Evolutionary conservation across 2,888 invertebrate species (phyloP), one percentile per base, ranked within the genome.

Genomic region (Brassicogethes aeneus): DNA sequence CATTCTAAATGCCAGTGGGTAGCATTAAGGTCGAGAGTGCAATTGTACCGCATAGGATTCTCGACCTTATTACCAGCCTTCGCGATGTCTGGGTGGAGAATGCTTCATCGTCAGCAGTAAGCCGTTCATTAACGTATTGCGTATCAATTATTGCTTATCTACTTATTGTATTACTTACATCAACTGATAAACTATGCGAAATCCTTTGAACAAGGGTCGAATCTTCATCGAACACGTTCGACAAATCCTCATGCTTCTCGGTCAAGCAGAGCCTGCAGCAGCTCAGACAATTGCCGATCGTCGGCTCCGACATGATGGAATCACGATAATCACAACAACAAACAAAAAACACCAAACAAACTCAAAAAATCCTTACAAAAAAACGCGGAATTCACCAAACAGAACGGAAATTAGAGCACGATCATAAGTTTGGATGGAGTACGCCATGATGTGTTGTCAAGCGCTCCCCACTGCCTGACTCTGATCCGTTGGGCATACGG

Each of bases 141-240:
- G n/a, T n/a, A n/a, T n/a, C n/a, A n/a, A n/a, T n/a, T n/a, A n/a
- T n/a, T n/a, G n/a, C n/a, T n/a, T n/a, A n/a, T n/a, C n/a, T n/a
- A n/a, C n/a, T n/a, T n/a, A n/a, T n/a, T 10, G 17, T 16, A 57
- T 53, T 33, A 70, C 76, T 64, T 70, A 82, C 83, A 77, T 82
- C 75, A 48, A 83, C 74, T 43, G 78, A 73, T 53, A 83, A 70
- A 60, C 76, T 79, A 60, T 74, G 73, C 61, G 73, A 73, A 62
- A 83, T 82, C 72, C 77, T 80, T 50, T 72, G 72, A 47, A 72
- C 75, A 56, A 82, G 70, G 61, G 72, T 66, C 32, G 50, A 49
- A 43, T 58, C 54, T 40, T 54, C 59, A 50, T 60, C 63, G 50
- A 62, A 65, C 53, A 67, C 57, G 41, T 62, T 60, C 50, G 58